phyloP scores from a whole-genome alignment of 2,888 invertebrate species.

The Nephrocerus scutellatus region DNA sequence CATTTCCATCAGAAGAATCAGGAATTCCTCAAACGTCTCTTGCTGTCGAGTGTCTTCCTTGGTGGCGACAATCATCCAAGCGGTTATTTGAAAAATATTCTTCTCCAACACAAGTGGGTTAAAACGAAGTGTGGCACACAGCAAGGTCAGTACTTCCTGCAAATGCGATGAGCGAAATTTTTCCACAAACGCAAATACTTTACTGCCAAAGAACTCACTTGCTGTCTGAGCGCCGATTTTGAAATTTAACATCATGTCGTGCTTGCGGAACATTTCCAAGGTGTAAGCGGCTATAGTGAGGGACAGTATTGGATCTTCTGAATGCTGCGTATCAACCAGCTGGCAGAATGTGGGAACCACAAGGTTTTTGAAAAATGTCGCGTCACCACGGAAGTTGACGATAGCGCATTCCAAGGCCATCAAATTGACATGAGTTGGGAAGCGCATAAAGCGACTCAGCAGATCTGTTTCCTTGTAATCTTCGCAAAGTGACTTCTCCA shows the following conservation, averaged over 20 bases:
- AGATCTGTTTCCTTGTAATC: constrained; percentile 16
- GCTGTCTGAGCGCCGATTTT: constrained; percentile 8
- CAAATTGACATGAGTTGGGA: constrained; percentile 31
- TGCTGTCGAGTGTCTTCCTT: constrained; percentile 27
- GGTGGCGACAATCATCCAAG: constrained; percentile 32
- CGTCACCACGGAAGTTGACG: constrained; percentile 27
- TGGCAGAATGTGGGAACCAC: constrained; percentile 14
- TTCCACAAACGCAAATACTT: constrained; percentile 22
- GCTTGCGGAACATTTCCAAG: constrained; percentile 35
- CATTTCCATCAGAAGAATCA: constrained; percentile 39
- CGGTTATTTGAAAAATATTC: constrained; percentile 34
- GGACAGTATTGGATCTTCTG: constrained; percentile 13
- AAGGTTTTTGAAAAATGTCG: constrained; percentile 12
- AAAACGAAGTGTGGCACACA: constrained; percentile 36
- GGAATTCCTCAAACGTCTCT: constrained; percentile 34
- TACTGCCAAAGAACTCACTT: constrained; percentile 22
- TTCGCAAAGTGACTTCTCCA: constrained; percentile 29
- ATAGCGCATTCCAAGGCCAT: constrained; percentile 32
- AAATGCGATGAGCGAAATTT: constrained; percentile 22
- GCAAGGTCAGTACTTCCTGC: constrained; percentile 31
- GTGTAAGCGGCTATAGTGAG: constrained; percentile 28
- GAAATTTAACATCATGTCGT: constrained; percentile 33
- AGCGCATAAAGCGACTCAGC: constrained; percentile 15
- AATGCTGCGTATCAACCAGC: constrained; percentile 1
- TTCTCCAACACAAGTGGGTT: constrained; percentile 42